Evolutionary conservation across 2,888 invertebrate species (phyloP).

Genomic region (Pocota personata): DNA sequence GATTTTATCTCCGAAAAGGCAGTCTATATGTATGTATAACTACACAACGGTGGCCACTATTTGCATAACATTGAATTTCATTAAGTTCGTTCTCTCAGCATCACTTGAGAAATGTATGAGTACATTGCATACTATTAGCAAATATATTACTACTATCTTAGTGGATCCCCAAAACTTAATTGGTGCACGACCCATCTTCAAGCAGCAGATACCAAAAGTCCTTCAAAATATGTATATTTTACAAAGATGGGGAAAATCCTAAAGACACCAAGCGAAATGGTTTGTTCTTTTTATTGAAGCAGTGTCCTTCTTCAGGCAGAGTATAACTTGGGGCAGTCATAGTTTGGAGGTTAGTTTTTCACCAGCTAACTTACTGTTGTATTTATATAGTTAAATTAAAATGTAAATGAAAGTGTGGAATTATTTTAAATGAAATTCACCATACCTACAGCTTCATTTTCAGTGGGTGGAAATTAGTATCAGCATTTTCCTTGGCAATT

Average conservation of each 20-base stretch:
- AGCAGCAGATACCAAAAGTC: constrained; percentile 24
- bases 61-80: constrained; percentile 2
- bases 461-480: background rate
- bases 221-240: constrained; percentile 4
- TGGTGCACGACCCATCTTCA: constrained; percentile 23
- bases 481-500: background rate
- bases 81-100: background rate
- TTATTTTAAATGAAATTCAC: constrained; percentile 18
- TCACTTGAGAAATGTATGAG: background rate
- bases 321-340: background rate
- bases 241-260: background rate
- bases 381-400: constrained; percentile 31
- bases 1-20: background rate
- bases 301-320: background rate
- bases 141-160: constrained; percentile 24
- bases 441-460: background rate
- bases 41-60: background rate
- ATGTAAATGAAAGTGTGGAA: constrained; percentile 48
- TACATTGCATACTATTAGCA: background rate
- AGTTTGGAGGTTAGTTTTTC: constrained; percentile 26
- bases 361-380: background rate
- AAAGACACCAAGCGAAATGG: background rate
- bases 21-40: background rate
- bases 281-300: background rate
- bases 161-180: constrained; percentile 30